Conservation (phyloP, 1,140 invertebrate species). For the Cyclargus thomasi region DNA sequence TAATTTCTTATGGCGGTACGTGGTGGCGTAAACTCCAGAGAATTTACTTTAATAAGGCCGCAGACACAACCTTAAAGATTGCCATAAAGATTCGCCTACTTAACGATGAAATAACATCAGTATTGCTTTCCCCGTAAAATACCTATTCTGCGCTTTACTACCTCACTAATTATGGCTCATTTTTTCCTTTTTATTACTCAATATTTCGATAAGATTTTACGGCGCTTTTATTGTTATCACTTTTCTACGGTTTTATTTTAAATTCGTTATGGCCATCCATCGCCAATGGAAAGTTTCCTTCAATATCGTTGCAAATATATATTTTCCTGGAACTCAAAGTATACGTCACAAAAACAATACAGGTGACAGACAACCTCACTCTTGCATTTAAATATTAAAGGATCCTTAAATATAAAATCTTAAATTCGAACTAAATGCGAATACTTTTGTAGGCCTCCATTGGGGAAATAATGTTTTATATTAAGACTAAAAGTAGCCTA, state of each 20-base stretch:
- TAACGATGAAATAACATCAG: slow-evolving; percentile 43
- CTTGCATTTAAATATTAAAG: too few relatives aligned
- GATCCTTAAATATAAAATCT: too few relatives aligned
- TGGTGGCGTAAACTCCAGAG: background rate
- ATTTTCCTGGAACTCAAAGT: too few relatives aligned
- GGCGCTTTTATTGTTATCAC: slow-evolving; percentile 29
- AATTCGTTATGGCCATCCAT: too few relatives aligned
- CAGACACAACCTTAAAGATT: slow-evolving; percentile 2
- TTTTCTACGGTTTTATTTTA: background rate
- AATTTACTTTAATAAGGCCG: slow-evolving; percentile 6
- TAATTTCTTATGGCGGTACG: background rate
- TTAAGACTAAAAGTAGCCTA: too few relatives aligned
- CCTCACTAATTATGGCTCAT: slow-evolving; percentile 50
- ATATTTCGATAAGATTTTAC: slow-evolving; percentile 44
- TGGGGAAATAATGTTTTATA: too few relatives aligned
- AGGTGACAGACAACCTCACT: too few relatives aligned
- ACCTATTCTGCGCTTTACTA: slow-evolving; percentile 56
- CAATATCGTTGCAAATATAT: too few relatives aligned
- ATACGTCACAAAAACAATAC: too few relatives aligned
- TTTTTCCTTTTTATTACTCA: slow-evolving; percentile 41
- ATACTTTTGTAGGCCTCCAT: too few relatives aligned
- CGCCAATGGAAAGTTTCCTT: too few relatives aligned
- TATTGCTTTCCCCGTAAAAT: slow-evolving; percentile 41
- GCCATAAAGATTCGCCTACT: slow-evolving; percentile 16
- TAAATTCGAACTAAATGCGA: too few relatives aligned